These are phyloP conservation scores for Troides helena DNA, from an alignment of 2,888 invertebrate species.

Conservation along the genomic window DNA sequence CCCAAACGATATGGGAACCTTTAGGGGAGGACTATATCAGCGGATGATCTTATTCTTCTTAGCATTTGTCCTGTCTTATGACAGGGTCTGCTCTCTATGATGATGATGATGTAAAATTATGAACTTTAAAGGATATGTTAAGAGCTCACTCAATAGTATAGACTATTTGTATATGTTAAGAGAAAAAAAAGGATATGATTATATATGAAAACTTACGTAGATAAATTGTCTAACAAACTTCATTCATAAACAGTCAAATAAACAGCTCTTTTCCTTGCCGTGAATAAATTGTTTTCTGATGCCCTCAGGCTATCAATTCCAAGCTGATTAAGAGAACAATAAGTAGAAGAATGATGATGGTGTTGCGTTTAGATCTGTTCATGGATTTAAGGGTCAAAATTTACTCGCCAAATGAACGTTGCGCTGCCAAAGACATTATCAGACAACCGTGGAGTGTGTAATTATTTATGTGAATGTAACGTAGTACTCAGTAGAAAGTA, in stretches of 20 bases:
- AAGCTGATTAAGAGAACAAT: slow-evolving; percentile 28
- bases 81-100: no score
- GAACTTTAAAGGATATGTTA: no score
- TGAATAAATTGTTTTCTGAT: slow-evolving; percentile 10
- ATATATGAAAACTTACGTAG: background rate
- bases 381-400: slow-evolving; percentile 27
- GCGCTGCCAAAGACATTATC: slow-evolving; percentile 67
- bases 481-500: slow-evolving; percentile 65
- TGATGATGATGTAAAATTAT: no score
- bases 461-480: slow-evolving; percentile 64
- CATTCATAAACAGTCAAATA: background rate
- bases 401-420: slow-evolving; percentile 57
- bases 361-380: slow-evolving; percentile 13
- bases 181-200: no score
- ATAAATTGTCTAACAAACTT: background rate
- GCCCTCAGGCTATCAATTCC: slow-evolving; percentile 18
- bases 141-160: background rate
- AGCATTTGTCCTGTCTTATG: no score
- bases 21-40: no score
- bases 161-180: background rate
- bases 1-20: no score
- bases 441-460: slow-evolving; percentile 60
- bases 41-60: no score
- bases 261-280: background rate
- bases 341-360: slow-evolving; percentile 29